phyloP scores from a whole-genome alignment of 2,797 vertebrate species.

The Prunella strophiata region DNA sequence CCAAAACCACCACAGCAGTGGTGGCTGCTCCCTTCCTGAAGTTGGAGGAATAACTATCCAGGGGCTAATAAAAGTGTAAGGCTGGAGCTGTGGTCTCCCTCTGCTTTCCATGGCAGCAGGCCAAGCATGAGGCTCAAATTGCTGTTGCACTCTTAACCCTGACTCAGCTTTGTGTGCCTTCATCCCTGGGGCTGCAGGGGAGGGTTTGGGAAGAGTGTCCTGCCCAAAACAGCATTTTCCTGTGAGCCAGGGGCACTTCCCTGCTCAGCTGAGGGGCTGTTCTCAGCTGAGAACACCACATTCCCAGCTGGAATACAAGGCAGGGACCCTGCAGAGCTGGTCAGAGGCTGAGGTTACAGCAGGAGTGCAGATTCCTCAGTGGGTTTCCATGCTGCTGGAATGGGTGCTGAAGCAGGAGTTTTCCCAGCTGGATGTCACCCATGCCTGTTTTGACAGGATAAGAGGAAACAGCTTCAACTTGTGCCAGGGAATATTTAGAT shows the following conservation, averaged over 20 bases:
- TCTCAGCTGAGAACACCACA: neutral
- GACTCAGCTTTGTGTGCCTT: neutral
- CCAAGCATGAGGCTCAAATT: neutral
- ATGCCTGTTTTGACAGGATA: neutral
- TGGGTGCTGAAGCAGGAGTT: neutral
- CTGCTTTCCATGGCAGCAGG: neutral
- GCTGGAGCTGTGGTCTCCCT: neutral
- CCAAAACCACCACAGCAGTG: neutral
- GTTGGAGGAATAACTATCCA: neutral
- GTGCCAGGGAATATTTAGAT: neutral
- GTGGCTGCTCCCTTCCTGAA: neutral
- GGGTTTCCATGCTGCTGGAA: neutral
- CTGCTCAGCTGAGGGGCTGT: neutral
- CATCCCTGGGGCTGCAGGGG: neutral
- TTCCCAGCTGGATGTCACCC: neutral
- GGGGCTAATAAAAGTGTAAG: neutral
- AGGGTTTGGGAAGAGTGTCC: neutral
- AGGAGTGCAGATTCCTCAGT: neutral
- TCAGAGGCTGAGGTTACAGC: neutral
- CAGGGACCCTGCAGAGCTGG: neutral
- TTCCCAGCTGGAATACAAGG: neutral
- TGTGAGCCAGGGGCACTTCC: neutral
- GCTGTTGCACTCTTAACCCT: conserved; percentile 25
- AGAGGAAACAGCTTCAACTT: neutral
- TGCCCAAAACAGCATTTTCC: neutral